phyloP scores from a whole-genome alignment of 2,113 vertebrate species.

The Phaethon lepturus region DNA sequence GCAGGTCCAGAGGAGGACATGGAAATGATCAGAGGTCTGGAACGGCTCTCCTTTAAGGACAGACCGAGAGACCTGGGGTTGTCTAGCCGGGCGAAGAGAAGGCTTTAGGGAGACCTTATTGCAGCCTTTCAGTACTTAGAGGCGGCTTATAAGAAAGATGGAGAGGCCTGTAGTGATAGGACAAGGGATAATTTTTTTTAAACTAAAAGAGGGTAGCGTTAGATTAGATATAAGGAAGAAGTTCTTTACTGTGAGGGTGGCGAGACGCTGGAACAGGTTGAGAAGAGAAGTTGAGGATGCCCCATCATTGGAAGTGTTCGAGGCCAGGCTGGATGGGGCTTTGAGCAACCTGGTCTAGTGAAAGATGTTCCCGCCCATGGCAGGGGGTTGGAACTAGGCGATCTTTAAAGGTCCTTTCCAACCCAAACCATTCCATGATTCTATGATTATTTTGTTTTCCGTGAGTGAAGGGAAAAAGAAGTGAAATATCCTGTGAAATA shows the following conservation, averaged over 20 bases:
- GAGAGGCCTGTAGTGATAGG: accelerated
- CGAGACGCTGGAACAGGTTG: accelerated
- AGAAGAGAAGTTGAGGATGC: background rate
- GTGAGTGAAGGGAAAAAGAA: background rate
- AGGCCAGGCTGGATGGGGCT: accelerated
- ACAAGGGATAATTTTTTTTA: background rate
- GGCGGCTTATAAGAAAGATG: background rate
- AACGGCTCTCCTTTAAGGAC: background rate
- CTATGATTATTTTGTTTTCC: background rate
- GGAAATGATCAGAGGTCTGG: accelerated
- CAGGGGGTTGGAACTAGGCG: accelerated
- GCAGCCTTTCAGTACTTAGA: accelerated
- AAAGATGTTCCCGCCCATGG: accelerated
- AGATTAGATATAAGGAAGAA: background rate
- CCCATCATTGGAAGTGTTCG: background rate
- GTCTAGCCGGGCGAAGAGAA: background rate
- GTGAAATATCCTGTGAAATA: background rate
- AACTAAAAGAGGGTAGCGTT: accelerated
- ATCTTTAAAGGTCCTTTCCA: background rate
- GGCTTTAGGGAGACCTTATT: accelerated
- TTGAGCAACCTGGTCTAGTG: background rate
- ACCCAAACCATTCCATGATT: background rate
- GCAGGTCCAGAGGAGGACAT: accelerated
- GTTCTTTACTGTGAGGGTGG: background rate
- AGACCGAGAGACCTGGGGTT: background rate